Base-by-base conservation (phyloP, 2,888 invertebrate genomes). In the Isotomurus palustris region DNA sequence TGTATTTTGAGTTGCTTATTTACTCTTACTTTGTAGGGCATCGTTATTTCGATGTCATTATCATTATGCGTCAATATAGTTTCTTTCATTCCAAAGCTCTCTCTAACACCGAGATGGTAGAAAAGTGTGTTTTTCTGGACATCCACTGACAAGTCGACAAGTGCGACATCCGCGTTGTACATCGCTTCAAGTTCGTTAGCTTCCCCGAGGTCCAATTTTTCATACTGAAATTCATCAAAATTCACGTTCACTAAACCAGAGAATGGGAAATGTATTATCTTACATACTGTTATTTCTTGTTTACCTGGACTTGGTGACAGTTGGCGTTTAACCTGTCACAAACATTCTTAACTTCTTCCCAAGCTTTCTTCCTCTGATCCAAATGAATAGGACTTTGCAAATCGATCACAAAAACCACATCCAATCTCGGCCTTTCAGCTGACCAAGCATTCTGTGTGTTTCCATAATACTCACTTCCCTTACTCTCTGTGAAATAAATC, bases 201-300 rank as follows among this genome's bases (percentile, higher is more conserved):
- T 78, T 97, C 97, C 0, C 96, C 97, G 78, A 95, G 97, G 78
- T 99, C 97, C 68, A 97, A 79, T 75, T 92, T 93, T 75, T 97
- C 93, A 81, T 95, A 97, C 88, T 91, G 78, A 60, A 82, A 81
- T 58, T 24, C 4, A n/a, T n/a, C n/a, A n/a, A n/a, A n/a, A n/a
- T n/a, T n/a, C n/a, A n/a, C n/a, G n/a, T n/a, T n/a, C n/a, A n/a
- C n/a, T n/a, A n/a, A n/a, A n/a, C n/a, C n/a, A n/a, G n/a, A n/a
- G n/a, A n/a, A n/a, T n/a, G n/a, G n/a, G n/a, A n/a, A n/a, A n/a
- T n/a, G n/a, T n/a, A n/a, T n/a, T n/a, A n/a, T n/a, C n/a, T n/a
- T n/a, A n/a, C n/a, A n/a, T n/a, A n/a, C n/a, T n/a, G n/a, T n/a
- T n/a, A n/a, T n/a, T n/a, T n/a, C n/a, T n/a, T n/a, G n/a, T n/a